Evolutionary conservation across 2,888 invertebrate species (phyloP), one percentile per base, ranked within the genome.

Genomic region (Falcaria lacertinaria): DNA sequence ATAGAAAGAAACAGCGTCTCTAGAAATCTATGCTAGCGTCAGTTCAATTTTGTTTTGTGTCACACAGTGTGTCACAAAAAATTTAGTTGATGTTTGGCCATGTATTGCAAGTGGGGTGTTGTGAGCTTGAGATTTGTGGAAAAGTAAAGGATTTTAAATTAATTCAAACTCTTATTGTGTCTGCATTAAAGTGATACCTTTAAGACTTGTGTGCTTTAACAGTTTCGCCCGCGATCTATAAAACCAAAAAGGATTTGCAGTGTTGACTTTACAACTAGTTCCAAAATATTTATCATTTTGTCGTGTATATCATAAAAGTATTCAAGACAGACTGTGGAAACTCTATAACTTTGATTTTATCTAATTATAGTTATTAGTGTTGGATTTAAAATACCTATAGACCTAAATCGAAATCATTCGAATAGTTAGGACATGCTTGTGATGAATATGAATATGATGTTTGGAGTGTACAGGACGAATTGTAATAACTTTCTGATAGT

Each of bases 391-490:
- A 28, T 11, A 11, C 7, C 11, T 1, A 7, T 28, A 28, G 1
- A 3, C 28, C 3, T 28, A 11, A 50, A 52, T 38, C 43, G 33
- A 1, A 34, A 41, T 44, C 43, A 34, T 45, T 39, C 48, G 44
- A 48, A 49, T 45, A 52, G 44, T 42, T 48, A 41, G 42, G 52
- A 43, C 52, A 51, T 11, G 28, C 28, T 34, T 52, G 40, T 33
- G 42, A 50, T 52, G 45, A 42, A 36, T 64, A 87, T 87, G 86
- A 79, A 67, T 72, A 64, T 61, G 69, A 68, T 74, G 58, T 57
- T 74, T 44, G 73, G 67, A 65, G 69, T 74, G 68, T 73, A 73
- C 61, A 83, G 84, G 83, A 86, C 86, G 77, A 81, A 77, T 64
- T 70, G 64, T 64, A 65, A 67, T 59, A 72, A 75, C 64, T 78